These are phyloP conservation scores for Pissodes strobi DNA, from an alignment of 1,140 invertebrate genomes.

Conservation along the genomic window DNA sequence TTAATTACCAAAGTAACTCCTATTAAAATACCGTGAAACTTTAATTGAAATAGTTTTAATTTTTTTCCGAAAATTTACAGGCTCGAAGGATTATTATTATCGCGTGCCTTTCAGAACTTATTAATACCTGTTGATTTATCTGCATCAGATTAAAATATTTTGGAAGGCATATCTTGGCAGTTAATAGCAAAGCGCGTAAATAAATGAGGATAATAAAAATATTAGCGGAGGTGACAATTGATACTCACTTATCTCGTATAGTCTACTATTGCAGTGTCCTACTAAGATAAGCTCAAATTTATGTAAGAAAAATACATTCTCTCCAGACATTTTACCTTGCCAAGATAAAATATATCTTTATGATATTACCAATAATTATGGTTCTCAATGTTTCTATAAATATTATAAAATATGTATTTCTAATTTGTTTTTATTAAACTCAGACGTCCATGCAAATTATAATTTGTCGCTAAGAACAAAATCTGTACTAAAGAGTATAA, in stretches of 20 bases:
- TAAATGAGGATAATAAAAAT: slow-evolving; percentile 12
- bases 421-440: too few relatives aligned
- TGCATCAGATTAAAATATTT: slow-evolving; percentile 2
- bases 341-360: too few relatives aligned
- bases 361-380: too few relatives aligned
- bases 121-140: slow-evolving; percentile 14
- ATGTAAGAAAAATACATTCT: neutral
- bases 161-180: slow-evolving; percentile 1
- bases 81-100: neutral
- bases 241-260: slow-evolving; percentile 14
- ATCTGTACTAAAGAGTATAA: too few relatives aligned
- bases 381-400: too few relatives aligned
- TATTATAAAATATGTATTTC: too few relatives aligned
- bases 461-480: too few relatives aligned
- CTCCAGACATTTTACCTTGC: neutral
- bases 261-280: slow-evolving; percentile 12
- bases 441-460: too few relatives aligned
- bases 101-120: slow-evolving; percentile 6
- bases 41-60: slow-evolving; percentile 6
- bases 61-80: neutral
- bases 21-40: slow-evolving; percentile 22
- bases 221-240: neutral
- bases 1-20: slow-evolving; percentile 19
- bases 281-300: slow-evolving; percentile 12
- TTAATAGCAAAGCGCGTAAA: slow-evolving; percentile 3